Percentiles rank a stretch among this genome's conserved stretches.
These are phyloP conservation scores for Polyodon spathula DNA, from an alignment of 2,113 vertebrate genomes.

Conservation along the genomic window DNA sequence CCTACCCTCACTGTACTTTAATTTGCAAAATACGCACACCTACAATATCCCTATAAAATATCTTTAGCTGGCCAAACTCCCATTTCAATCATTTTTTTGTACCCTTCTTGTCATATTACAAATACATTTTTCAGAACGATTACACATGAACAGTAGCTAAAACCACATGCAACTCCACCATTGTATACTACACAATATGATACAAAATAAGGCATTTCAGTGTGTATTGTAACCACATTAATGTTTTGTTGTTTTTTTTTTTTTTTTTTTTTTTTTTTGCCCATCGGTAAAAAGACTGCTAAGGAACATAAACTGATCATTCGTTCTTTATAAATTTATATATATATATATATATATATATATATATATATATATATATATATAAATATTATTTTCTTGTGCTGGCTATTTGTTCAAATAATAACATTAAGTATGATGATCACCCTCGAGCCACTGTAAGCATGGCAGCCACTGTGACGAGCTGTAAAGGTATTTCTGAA, in stretches of 20 bases:
- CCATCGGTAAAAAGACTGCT: conserved; percentile 87
- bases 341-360: conserved; percentile 53
- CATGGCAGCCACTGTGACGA: conserved; percentile 93
- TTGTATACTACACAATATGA: conserved; percentile 90
- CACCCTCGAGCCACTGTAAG: no score
- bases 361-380: conserved; percentile 36
- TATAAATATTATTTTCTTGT: conserved; percentile 26
- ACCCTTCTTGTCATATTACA: conserved; percentile 32
- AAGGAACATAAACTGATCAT: conserved; percentile 64
- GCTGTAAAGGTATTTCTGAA: conserved; percentile 94
- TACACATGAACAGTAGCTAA: conserved; percentile 74
- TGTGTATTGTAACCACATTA: conserved; percentile 91
- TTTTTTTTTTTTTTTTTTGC: conserved; percentile 61
- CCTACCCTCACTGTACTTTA: conserved; percentile 19
- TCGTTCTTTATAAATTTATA: conserved; percentile 66
- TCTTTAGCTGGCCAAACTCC: conserved; percentile 23
- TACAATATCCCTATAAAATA: conserved; percentile 19
- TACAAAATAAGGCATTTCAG: conserved; percentile 99
- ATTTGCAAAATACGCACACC: conserved; percentile 19
- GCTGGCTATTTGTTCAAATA: conserved; percentile 11
- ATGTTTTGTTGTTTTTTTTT: conserved; percentile 60
- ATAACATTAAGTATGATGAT: conserved; percentile 37
- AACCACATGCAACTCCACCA: conserved; percentile 86
- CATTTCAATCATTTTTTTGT: conserved; percentile 24
- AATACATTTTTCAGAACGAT: conserved; percentile 33